Base-by-base conservation (phyloP, 2,888 invertebrate genomes). In the Cataglyphis livida region DNA sequence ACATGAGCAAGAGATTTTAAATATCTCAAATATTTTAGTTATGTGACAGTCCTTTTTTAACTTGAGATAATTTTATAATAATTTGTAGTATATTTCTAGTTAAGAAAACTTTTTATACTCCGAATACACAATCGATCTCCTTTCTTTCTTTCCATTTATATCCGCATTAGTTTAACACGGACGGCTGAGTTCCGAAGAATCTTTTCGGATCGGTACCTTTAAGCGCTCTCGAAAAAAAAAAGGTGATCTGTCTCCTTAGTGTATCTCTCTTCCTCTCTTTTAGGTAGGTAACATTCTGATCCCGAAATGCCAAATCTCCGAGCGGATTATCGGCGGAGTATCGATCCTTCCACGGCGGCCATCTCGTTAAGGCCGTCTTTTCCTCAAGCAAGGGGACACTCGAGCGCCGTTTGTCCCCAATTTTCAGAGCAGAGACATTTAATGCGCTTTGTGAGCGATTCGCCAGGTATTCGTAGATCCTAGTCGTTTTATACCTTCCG, bases 381-480 rank as follows among this genome's bases (percentile, higher is more conserved):
- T 75, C 66, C 51, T 35, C 66, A 59, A 35, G 66, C 64, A 32
- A 71, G 76, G 25, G 71, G 83, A 81, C 79, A 82, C 73, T 82
- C 81, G 70, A 84, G 84, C 48, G 12, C 59, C 75, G 64, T 83
- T 82, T 84, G 89, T 87, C 79, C 89, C 81, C 87, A 73, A 83
- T 89, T 84, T 81, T 64, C 74, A 66, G 70, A 68, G 76, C 64
- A 68, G 87, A 71, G 85, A 88, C 76, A 81, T 89, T 89, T 89
- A 89, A 90, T 86, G 85, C 87, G 90, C 89, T 90, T 90, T 90
- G 90, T 81, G 73, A 35, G 48, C 82, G 87, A 88, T 76, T 86
- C 74, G 78, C 84, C 84, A 68, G 76, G 79, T 64, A 78, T 75
- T 79, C 78, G 38, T 71, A 82, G 79, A 82, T 51, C 32, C 41